A percentile compares a stretch with the other conserved stretches of the same genome.
Conservation (phyloP, 2,113 vertebrate species). For the Peromyscus maniculatus region DNA sequence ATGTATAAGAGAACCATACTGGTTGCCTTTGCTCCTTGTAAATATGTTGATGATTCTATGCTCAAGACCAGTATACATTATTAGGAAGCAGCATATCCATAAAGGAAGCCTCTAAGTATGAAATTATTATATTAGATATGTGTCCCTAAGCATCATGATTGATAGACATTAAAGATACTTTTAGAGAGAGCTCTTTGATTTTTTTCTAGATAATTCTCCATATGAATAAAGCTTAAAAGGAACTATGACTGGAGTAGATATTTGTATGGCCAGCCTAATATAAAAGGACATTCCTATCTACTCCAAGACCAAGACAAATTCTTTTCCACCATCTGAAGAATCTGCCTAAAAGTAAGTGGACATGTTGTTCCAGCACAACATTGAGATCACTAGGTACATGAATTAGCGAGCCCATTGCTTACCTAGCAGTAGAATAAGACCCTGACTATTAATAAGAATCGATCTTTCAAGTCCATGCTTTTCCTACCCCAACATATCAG, state of each 20-base stretch:
- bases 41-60: slow-evolving; percentile 39
- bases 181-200: background rate
- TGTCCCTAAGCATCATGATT: background rate
- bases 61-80: background rate
- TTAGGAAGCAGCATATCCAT: background rate
- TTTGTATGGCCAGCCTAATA: background rate
- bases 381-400: background rate
- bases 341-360: slow-evolving; percentile 8
- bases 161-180: background rate
- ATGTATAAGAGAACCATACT: background rate
- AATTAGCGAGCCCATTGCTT: slow-evolving; percentile 6
- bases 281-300: background rate
- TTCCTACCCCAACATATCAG: background rate
- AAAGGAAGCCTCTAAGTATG: background rate
- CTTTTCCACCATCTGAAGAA: slow-evolving; percentile 12
- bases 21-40: background rate
- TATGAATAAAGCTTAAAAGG: background rate
- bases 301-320: background rate
- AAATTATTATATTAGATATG: slow-evolving; percentile 50
- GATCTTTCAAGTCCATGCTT: background rate
- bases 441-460: background rate
- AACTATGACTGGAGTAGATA: background rate
- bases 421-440: background rate
- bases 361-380: background rate
- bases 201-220: slow-evolving; percentile 6